Percentiles rank a stretch among this genome's conserved stretches.
Evolutionary conservation across 2,797 vertebrate species (phyloP).

Genomic region (Pantherophis alleghaniensis): DNA sequence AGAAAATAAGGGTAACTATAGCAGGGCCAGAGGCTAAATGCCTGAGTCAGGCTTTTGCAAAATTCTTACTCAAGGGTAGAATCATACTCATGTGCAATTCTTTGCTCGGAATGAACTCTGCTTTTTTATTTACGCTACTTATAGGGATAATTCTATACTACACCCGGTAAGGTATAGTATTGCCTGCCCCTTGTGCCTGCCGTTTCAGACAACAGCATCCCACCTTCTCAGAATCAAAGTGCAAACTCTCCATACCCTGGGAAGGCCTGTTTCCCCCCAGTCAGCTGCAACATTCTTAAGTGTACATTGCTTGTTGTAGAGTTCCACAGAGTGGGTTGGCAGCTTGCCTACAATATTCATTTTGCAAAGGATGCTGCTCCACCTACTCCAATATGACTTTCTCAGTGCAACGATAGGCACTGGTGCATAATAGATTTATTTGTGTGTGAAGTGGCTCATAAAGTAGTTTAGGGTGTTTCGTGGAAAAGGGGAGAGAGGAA

Average conservation of each 20-base stretch:
- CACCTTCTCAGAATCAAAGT: neutral
- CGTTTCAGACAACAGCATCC: neutral
- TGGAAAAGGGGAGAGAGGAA: neutral
- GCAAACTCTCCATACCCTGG: neutral
- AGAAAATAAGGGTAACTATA: neutral
- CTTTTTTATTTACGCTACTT: neutral
- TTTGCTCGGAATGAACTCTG: neutral
- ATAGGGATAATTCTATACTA: neutral
- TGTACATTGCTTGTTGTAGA: neutral
- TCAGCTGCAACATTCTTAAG: neutral
- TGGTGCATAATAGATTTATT: neutral
- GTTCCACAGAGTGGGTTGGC: neutral
- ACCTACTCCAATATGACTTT: neutral
- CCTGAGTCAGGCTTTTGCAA: neutral
- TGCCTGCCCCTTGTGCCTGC: neutral
- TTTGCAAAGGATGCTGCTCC: neutral
- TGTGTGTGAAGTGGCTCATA: neutral
- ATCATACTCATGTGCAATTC: neutral
- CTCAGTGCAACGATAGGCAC: neutral
- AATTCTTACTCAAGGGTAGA: neutral
- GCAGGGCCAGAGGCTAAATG: neutral
- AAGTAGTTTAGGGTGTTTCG: neutral
- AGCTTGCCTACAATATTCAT: neutral
- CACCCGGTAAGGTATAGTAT: neutral
- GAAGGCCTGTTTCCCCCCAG: neutral